Evolutionary conservation across 2,888 invertebrate genomes (phyloP), one percentile per base, ranked within the genome.

Genomic region (Keiferia lycopersicella): DNA sequence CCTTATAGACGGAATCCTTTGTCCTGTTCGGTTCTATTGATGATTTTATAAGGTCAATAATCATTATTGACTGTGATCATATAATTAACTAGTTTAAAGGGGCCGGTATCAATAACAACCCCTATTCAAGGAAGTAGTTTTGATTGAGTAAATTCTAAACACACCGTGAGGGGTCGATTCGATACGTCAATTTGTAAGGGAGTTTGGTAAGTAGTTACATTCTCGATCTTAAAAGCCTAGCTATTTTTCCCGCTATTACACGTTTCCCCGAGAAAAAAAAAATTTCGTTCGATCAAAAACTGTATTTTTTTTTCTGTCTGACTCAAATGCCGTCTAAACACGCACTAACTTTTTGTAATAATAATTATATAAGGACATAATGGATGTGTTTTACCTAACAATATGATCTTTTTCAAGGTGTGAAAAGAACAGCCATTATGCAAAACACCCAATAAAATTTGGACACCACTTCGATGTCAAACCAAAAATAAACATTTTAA

Each of bases 11-110:
- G 84, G 86, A 73, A 71, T 78, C 82, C 83, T 87, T 89, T 85
- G 83, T 84, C 74, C 68, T 64, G 60, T 82, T 88, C 91, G 91
- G 90, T 78, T 56, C 82, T 79, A 91, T 91, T 90, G 89, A 89
- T 82, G 88, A 91, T 91, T 91, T 86, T 91, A 86, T 80, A 88
- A 87, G 88, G 86, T 82, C 88, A 88, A 90, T 91, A 87, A 86
- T 86, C 80, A 87, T 88, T 86, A 90, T 90, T 86, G 84, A 82
- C 84, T 83, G 75, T 81, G 84, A 87, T 89, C 81, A 79, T 84
- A 87, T 87, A 86, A 87, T 88, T 87, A 87, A 87, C 87, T 83
- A 82, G 86, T 86, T 83, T 76, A 82, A 81, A 79, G 83, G 77
- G 77, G 79, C 69, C 59, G 66, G 61, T 48, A 64, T 60, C 70